Conservation (phyloP, 2,888 invertebrate species). For the Chloroclysta siterata region DNA sequence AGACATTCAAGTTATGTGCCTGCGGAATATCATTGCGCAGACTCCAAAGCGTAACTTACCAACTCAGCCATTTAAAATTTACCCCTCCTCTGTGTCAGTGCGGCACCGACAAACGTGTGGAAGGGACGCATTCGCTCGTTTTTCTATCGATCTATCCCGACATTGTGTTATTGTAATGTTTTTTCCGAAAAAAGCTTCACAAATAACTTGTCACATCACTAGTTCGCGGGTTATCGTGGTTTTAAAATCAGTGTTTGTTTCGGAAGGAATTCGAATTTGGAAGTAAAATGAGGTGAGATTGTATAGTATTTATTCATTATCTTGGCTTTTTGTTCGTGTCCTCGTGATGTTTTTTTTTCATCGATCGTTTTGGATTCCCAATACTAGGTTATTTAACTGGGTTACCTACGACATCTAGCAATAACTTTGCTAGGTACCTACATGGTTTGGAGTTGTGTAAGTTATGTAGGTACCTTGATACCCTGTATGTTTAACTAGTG, state of each 20-base stretch:
- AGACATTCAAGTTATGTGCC: conserved; percentile 17
- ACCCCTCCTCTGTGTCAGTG: conserved; percentile 54
- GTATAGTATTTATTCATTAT: conserved; percentile 1
- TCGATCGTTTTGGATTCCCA: conserved; percentile 15
- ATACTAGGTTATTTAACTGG: not conserved
- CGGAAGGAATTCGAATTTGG: conserved; percentile 50
- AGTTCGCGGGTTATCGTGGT: conserved; percentile 60
- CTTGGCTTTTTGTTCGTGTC: conserved; percentile 8
- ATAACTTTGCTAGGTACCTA: not conserved
- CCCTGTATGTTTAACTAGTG: no score
- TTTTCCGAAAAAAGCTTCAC: conserved; percentile 64
- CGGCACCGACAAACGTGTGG: conserved; percentile 54
- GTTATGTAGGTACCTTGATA: no score
- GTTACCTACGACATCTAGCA: not conserved
- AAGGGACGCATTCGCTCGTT: conserved; percentile 54
- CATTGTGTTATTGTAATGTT: conserved; percentile 71
- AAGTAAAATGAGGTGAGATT: conserved; percentile 58
- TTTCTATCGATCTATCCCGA: conserved; percentile 60
- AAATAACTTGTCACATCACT: conserved; percentile 54
- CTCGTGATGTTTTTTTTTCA: conserved; percentile 11
- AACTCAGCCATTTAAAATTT: conserved; percentile 42
- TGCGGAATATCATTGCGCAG: conserved; percentile 45
- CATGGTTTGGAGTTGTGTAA: no score
- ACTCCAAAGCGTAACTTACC: conserved; percentile 28
- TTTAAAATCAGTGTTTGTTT: conserved; percentile 39